Base-by-base conservation (phyloP, 2,113 vertebrate genomes). In the Aspiorhynchus laticeps region DNA sequence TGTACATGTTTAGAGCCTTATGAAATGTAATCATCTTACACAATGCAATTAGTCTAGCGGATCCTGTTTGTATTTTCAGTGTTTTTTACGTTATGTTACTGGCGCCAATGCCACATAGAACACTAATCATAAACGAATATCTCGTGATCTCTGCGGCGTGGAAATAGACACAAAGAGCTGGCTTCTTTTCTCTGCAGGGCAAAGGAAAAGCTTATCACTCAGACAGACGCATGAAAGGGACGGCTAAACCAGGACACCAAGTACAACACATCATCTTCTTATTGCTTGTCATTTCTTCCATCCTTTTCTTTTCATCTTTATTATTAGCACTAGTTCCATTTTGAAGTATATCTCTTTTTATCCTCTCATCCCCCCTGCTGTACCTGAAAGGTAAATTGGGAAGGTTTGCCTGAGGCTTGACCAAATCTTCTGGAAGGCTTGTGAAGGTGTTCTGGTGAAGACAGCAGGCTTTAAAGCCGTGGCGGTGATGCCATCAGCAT, bases 121-220 rank as follows among this genome's bases (percentile, higher is more conserved):
- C 59, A 85, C 63, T 85, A 89, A 89, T 89, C 87, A 63, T 59
- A 74, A 79, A 87, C 48, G 67, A 53, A 82, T 79, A 83, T 88
- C 87, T 61, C 63, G 63, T 65, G 79, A 81, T 87, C 69, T 71
- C 71, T 73, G 63, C 31, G 61, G 75, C 7, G 41, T 63, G 46
- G 71, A 85, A 85, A 87, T 71, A 83, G 83, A 87, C 71, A 84
- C 83, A 85, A 87, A 84, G 48, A 73, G n/a, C 69, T 84, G 48
- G 63, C 48, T 36, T 77, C 61, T 85, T 84, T 86, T 51, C 51
- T 79, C 79, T 85, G 28, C 73, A 17, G 63, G 36, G 43, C 7
- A 65, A 79, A 75, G 61, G 69, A 80, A 84, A 85, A 77, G 43
- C 71, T 84, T 71, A 71, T 82, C 53, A 53, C 67, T 87, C 77